Base-by-base conservation (phyloP, 2,888 invertebrate species). In the Elaeidobius kamerunicus region DNA sequence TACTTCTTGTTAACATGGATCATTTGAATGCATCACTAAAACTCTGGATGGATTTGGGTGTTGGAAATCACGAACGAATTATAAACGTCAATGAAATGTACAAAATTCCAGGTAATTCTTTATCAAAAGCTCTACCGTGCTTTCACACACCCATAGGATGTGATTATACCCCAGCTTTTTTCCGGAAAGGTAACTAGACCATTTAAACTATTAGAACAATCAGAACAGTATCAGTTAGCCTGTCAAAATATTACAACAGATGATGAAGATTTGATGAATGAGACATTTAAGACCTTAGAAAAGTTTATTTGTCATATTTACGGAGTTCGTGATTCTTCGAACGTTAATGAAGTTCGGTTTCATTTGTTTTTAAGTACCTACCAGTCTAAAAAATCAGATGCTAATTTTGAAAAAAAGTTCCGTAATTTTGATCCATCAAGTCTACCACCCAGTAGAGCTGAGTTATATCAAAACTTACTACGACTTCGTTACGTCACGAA, bases 121-220 rank as follows among this genome's bases (percentile, higher is more conserved):
- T 63, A 52, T 63, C 44, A 14, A 45, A 55, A 54, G 59, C 61
- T 35, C 35, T 66, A 52, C 63, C 65, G 23, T 53, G 52, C 23
- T 66, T 63, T 38, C 65, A 67, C 42, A 65, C 66, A 30, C 18
- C 59, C 18, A 64, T 61, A 12, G 64, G 61, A 14, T 64, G 63
- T 38, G 60, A 63, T 44, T 63, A 57, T 38, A 61, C 52, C 7
- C 58, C 60, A 32, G 58, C 63, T 28, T 61, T 60, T 51, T 60
- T 56, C 15, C 16, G 52, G n/a, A 32, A 32, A 32, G 32, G 32
- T 12, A 60, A 57, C 6, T 19, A 17, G 19, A n/a, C 19, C 39
- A 19, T 19, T 17, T 6, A 17, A 17, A 39, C 9, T 39, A 20
- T 16, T 19, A n/a, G 39, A 39, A n/a, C 32, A 32, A 32, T 32